Evolutionary conservation across 2,888 invertebrate species (phyloP).

Genomic region (Ectobius pallidus): DNA sequence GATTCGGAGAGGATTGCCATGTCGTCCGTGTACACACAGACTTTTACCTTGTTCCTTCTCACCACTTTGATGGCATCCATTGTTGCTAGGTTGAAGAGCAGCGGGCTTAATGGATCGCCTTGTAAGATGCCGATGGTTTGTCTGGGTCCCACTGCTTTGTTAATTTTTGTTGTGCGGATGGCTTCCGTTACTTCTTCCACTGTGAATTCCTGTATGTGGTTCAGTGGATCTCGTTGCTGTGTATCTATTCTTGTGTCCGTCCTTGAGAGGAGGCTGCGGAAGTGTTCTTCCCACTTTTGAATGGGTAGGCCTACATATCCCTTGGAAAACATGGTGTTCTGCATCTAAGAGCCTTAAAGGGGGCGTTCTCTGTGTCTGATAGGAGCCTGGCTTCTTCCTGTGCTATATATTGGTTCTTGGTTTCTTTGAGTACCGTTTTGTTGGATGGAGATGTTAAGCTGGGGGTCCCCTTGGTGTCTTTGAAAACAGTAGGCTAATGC

Average conservation of each 20-base stretch:
- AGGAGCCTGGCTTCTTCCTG: too few species aligned
- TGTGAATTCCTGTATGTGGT: too few species aligned
- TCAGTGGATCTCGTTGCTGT: neutral
- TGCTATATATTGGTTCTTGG: too few species aligned
- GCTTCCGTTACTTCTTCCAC: neutral
- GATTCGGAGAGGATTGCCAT: neutral
- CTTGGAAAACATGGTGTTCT: neutral
- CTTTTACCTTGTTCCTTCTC: neutral
- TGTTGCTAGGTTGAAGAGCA: neutral
- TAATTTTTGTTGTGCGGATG: neutral
- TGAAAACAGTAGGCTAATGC: too few species aligned
- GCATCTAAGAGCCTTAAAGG: neutral
- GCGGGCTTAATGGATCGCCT: neutral
- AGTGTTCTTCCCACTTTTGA: too few species aligned
- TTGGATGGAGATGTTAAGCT: too few species aligned
- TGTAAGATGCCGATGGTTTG: too few species aligned
- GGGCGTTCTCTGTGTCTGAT: neutral
- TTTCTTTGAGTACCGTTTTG: too few species aligned
- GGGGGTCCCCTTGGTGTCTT: too few species aligned
- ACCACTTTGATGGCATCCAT: too few species aligned
- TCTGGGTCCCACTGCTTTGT: neutral
- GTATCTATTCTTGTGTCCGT: neutral
- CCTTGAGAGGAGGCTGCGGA: neutral
- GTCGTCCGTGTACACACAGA: neutral
- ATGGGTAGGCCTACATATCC: neutral